These are phyloP conservation scores for Martes flavigula DNA, from an alignment of 2,797 vertebrate species.

Conservation along the genomic window DNA sequence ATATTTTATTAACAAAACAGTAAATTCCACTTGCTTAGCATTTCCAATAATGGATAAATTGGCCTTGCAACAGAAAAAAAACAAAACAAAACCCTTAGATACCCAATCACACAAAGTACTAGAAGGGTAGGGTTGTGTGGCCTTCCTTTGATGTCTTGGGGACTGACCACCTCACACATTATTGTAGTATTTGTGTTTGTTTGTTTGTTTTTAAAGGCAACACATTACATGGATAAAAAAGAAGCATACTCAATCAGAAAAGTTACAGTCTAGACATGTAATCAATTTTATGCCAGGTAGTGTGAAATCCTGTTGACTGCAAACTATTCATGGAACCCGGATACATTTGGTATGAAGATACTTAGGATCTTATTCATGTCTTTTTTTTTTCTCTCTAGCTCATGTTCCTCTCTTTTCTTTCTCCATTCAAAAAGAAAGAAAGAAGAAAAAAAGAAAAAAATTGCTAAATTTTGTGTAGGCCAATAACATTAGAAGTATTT, in stretches of 20 bases:
- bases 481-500: slow-evolving; percentile 74
- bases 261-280: slow-evolving; percentile 85
- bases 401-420: slow-evolving; percentile 70
- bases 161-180: slow-evolving; percentile 85
- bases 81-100: slow-evolving; percentile 86
- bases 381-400: slow-evolving; percentile 62
- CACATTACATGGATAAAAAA: slow-evolving; percentile 89
- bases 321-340: slow-evolving; percentile 69
- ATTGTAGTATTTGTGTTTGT: slow-evolving; percentile 83
- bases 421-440: slow-evolving; percentile 80
- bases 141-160: slow-evolving; percentile 84
- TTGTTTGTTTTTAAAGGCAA: slow-evolving; percentile 85
- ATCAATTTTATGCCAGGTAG: slow-evolving; percentile 86
- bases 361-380: slow-evolving; percentile 56
- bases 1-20: slow-evolving; percentile 94
- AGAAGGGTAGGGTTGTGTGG: slow-evolving; percentile 87
- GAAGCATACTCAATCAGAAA: slow-evolving; percentile 87
- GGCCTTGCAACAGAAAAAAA: slow-evolving; percentile 89
- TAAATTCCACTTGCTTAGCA: slow-evolving; percentile 92
- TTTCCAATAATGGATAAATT: slow-evolving; percentile 92
- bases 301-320: slow-evolving; percentile 78
- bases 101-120: slow-evolving; percentile 90
- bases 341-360: slow-evolving; percentile 82
- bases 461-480: slow-evolving; percentile 69
- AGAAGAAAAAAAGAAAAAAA: slow-evolving; percentile 77